Base-by-base conservation (phyloP, 2,888 invertebrate species). In the Lymantria dispar region DNA sequence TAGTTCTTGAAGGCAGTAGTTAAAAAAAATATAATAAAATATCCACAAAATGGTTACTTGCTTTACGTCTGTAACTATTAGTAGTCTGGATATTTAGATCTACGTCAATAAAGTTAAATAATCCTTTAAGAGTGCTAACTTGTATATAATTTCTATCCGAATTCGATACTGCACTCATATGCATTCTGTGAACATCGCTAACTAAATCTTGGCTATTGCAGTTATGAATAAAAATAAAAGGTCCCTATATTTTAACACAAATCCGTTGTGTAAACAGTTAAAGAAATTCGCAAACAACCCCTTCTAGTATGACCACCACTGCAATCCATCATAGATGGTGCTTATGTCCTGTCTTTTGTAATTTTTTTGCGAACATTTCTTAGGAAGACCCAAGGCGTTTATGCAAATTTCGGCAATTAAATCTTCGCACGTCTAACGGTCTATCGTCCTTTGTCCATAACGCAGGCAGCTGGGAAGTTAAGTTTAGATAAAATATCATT, bases 371-470 rank as follows among this genome's bases (percentile, higher is more conserved):
- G 39, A 64, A 63, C 68, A 68, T 74, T 76, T 68, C 63, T 58
- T 30, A 40, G 31, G 30, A 48, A 42, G 39, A 46, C 33, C n/a
- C 42, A 62, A 55, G 64, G 70, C 68, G 74, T 78, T 81, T 86
- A 88, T 88, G 87, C 87, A 87, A 88, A 88, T 87, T 79, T 68
- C 62, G 51, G 83, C 87, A 86, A 87, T 87, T 87, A 87, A 79
- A 65, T 59, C 67, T 76, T 74, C 72, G 75, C 79, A 80, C 72
- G 76, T 61, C 47, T 64, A 85, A 87, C 86, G 83, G 85, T 78
- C 68, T 45, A 58, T 62, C 10, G 70, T 74, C 77, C 70, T 78
- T 87, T 86, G 81, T 85, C 56, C 10, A 7, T 56, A 44, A 54
- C 43, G 70, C 42, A 33, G 70, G 85, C 85, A 85, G 82, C 86